phyloP scores from a whole-genome alignment of 2,113 vertebrate genomes.

The Melanocharis versteri region DNA sequence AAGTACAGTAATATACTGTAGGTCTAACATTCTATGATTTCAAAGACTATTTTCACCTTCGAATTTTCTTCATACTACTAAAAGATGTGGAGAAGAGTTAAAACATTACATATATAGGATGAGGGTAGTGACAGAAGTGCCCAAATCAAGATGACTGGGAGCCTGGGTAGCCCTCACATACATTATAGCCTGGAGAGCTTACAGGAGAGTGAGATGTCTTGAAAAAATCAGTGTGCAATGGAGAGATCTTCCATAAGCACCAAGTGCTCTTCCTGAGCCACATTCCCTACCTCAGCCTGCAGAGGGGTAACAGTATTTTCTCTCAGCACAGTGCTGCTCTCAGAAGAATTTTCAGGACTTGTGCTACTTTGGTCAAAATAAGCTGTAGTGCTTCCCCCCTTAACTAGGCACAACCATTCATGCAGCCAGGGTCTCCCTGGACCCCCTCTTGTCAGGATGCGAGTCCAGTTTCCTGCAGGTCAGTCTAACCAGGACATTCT shows the following conservation, averaged over 20 bases:
- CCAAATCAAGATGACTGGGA: not conserved
- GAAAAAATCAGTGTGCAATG: not conserved
- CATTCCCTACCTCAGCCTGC: not conserved
- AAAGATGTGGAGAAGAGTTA: not conserved
- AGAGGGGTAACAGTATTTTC: not conserved
- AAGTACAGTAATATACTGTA: not conserved
- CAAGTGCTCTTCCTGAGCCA: not conserved
- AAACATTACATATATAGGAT: fast-evolving
- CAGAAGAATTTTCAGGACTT: not conserved
- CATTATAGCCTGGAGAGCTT: not conserved
- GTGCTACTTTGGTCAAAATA: not conserved
- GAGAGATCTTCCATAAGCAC: not conserved
- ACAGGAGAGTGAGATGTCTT: not conserved
- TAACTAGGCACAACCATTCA: not conserved
- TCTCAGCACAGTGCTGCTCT: not conserved
- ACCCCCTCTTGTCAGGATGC: not conserved
- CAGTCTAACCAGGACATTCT: not conserved
- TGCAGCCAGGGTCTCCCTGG: not conserved
- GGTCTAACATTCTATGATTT: not conserved
- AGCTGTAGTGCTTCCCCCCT: not conserved
- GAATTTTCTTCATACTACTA: not conserved
- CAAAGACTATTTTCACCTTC: not conserved
- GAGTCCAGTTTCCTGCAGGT: not conserved
- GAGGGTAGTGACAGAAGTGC: not conserved
- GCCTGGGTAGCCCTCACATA: fast-evolving